Percentiles rank a stretch among this genome's conserved stretches.
Evolutionary conservation across 2,113 vertebrate genomes (phyloP).

Genomic region (Bubo scandiacus): DNA sequence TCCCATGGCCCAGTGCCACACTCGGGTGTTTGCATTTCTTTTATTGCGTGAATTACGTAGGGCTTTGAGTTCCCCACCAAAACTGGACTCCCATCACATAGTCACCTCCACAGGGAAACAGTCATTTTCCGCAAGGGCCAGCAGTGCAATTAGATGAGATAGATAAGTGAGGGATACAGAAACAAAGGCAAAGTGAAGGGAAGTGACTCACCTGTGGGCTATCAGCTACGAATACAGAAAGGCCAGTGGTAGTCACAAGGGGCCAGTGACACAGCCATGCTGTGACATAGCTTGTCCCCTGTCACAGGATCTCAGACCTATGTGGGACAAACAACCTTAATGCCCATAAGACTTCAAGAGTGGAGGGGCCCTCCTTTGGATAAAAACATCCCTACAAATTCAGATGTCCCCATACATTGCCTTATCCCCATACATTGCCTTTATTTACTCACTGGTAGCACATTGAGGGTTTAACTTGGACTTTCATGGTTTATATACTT

Average conservation of each 20-base stretch:
- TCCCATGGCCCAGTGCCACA: background rate
- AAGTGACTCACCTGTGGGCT: slow-evolving; percentile 43
- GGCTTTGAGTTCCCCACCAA: background rate
- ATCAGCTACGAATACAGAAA: background rate
- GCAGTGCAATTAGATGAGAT: background rate
- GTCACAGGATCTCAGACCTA: background rate
- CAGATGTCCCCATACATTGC: background rate
- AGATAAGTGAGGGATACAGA: background rate
- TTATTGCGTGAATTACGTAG: background rate
- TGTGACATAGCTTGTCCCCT: background rate
- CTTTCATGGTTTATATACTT: background rate
- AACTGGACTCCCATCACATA: background rate
- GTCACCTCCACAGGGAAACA: background rate
- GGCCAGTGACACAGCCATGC: background rate
- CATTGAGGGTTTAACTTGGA: background rate
- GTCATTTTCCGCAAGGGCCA: background rate
- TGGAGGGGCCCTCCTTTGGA: rapidly evolving
- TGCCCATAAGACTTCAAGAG: background rate
- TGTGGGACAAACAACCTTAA: background rate
- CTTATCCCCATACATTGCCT: rapidly evolving
- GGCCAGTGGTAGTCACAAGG: background rate
- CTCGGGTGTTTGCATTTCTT: background rate
- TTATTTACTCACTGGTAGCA: background rate
- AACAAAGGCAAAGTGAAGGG: background rate
- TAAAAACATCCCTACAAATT: background rate